Conservation (phyloP, 2,888 invertebrate species). For the Drosophila anomalata region DNA sequence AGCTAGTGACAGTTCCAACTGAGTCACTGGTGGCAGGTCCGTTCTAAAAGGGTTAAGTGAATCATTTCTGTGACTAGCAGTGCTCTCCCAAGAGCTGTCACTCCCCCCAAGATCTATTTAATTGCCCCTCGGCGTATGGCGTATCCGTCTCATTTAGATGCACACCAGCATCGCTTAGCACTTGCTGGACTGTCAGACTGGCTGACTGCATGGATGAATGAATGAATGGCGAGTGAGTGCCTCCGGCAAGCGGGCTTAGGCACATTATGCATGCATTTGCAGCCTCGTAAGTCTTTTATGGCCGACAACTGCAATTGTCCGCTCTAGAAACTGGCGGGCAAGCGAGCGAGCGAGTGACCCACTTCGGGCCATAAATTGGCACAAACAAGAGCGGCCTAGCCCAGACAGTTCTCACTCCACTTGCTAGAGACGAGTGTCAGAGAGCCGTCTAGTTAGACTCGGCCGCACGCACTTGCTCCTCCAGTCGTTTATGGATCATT, state of each 20-base stretch:
- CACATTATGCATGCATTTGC: constrained; percentile 65
- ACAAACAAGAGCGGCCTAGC: constrained; percentile 48
- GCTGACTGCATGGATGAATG: constrained; percentile 20
- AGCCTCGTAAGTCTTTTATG: constrained; percentile 69
- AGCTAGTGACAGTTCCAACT: neutral
- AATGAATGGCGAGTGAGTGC: constrained; percentile 45
- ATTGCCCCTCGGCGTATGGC: constrained; percentile 45
- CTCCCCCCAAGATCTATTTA: constrained; percentile 12
- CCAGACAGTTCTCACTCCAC: constrained; percentile 43
- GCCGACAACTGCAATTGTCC: constrained; percentile 55
- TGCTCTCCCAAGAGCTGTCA: neutral
- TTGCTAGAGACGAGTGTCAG: constrained; percentile 52
- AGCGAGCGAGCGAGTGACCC: constrained; percentile 67
- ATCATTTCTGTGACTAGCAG: neutral
- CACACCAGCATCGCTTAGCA: constrained; percentile 50
- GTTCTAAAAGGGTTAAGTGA: neutral
- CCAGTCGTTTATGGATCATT: constrained; percentile 51
- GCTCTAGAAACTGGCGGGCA: constrained; percentile 65
- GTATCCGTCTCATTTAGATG: constrained; percentile 51
- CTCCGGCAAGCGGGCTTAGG: constrained; percentile 52
- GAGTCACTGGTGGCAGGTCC: neutral
- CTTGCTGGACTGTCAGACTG: constrained; percentile 46
- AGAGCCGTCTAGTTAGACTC: constrained; percentile 29
- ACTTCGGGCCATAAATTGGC: constrained; percentile 73
- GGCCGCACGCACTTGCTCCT: constrained; percentile 31